Base-by-base conservation (phyloP, 2,888 invertebrate genomes). In the Emmelina monodactyla region DNA sequence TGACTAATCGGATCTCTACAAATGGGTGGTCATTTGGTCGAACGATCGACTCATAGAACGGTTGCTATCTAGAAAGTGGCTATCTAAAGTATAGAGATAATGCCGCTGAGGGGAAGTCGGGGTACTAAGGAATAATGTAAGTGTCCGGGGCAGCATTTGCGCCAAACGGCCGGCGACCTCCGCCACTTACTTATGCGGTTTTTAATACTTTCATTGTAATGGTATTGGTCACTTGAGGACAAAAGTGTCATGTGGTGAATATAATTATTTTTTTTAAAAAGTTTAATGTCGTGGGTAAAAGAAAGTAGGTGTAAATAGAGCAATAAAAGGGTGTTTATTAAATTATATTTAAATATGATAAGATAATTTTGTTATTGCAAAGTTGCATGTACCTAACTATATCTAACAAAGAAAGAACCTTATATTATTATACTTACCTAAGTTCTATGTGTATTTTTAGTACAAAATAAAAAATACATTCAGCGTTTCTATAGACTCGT, bases 201-300 rank as follows among this genome's bases (percentile, higher is more conserved):
- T 81, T 79, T 80, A 78, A 80, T 80, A 80, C 79, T 85, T 85
- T 85, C 85, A 85, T 85, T 85, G 85, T 82, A 83, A 85, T 85
- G 55, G 67, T 58, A 53, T 54, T 54, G 65, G 66, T 58, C 71
- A 68, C 56, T 55, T 25, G 25, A 39, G 64, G 40, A 60, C 57
- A 58, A 40, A 39, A 44, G 52, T 42, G 40, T 34, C 25, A 41
- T 66, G 25, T 25, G 11, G 25, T n/a, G 25, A 25, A 11, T 25
- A 7, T 25, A n/a, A n/a, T n/a, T n/a, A n/a, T n/a, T n/a, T n/a
- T n/a, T n/a, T n/a, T n/a, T n/a, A n/a, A n/a, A n/a, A n/a, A n/a
- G n/a, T n/a, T n/a, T n/a, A n/a, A n/a, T n/a, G n/a, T n/a, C n/a
- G n/a, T n/a, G n/a, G n/a, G n/a, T n/a, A n/a, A n/a, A n/a, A n/a